Evolutionary conservation across 2,888 invertebrate genomes (phyloP).

Genomic region (Drosophila nigritarsus): DNA sequence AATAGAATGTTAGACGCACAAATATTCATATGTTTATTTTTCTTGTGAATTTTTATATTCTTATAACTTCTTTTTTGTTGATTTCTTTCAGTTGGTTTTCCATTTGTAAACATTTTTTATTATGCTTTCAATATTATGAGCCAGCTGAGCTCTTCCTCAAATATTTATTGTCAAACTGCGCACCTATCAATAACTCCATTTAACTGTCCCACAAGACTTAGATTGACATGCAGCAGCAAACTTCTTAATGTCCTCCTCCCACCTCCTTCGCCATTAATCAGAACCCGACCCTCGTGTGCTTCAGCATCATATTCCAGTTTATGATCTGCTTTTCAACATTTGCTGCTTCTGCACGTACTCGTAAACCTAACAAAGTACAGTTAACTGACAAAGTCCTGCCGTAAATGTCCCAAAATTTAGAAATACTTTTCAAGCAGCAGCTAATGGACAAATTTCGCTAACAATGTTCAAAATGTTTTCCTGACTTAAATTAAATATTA

Average conservation of each 20-base stretch:
- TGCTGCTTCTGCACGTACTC: constrained; percentile 51
- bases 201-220: neutral
- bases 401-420: constrained; percentile 54
- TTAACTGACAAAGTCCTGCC: constrained; percentile 63
- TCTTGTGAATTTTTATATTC: neutral
- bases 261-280: neutral
- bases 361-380: constrained; percentile 65
- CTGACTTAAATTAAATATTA: neutral
- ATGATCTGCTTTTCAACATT: constrained; percentile 33
- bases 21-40: neutral
- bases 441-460: neutral
- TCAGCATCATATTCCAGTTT: constrained; percentile 49
- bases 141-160: constrained; percentile 19
- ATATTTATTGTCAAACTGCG: constrained; percentile 11
- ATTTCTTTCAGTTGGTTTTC: neutral
- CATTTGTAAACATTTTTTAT: too few relatives aligned
- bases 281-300: constrained; percentile 21
- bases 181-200: constrained; percentile 28
- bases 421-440: constrained; percentile 18
- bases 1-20: neutral
- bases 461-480: constrained; percentile 23
- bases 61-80: neutral
- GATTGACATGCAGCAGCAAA: constrained; percentile 21
- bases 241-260: constrained; percentile 22
- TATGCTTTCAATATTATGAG: neutral